phyloP scores from a whole-genome alignment of 2,797 vertebrate genomes.

The Knipowitschia caucasica region DNA sequence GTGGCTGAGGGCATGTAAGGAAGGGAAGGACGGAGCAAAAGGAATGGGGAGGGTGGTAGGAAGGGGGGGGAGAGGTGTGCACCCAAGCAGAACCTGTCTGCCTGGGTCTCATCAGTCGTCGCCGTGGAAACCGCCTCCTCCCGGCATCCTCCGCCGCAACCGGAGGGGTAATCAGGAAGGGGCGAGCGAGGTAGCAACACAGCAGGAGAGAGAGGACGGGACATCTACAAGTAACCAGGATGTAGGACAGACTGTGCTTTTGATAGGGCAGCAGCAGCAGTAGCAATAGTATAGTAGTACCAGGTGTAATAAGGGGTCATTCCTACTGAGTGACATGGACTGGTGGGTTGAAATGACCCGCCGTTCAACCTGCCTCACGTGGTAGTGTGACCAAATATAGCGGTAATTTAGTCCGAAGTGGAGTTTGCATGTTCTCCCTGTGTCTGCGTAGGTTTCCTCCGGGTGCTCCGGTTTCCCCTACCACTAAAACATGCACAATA shows the following conservation, averaged over 20 bases:
- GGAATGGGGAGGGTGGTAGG: slow-evolving; percentile 12
- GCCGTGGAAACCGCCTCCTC: slow-evolving; percentile 65
- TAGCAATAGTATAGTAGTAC: no score
- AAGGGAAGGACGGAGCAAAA: slow-evolving; percentile 32
- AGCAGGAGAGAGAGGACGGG: slow-evolving; percentile 44
- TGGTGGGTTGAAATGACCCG: no score
- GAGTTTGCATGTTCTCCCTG: no score
- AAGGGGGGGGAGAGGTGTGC: slow-evolving; percentile 50
- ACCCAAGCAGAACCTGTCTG: slow-evolving; percentile 73
- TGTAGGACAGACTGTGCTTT: background rate
- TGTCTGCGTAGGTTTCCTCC: no score
- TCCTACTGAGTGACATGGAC: no score
- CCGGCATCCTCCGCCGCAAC: slow-evolving; percentile 44
- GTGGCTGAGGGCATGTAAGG: slow-evolving; percentile 27
- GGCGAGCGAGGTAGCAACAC: slow-evolving; percentile 43
- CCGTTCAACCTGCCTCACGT: no score
- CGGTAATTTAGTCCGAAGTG: no score
- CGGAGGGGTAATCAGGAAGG: slow-evolving; percentile 58
- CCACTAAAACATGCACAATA: no score
- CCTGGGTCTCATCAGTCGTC: slow-evolving; percentile 75
- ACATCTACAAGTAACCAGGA: slow-evolving; percentile 34
- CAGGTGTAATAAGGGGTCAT: no score
- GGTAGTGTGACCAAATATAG: no score
- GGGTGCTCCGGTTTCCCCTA: no score
- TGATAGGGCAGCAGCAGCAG: background rate